Evolutionary conservation across 2,888 invertebrate genomes (phyloP).

Genomic region (Hecatera dysodea): DNA sequence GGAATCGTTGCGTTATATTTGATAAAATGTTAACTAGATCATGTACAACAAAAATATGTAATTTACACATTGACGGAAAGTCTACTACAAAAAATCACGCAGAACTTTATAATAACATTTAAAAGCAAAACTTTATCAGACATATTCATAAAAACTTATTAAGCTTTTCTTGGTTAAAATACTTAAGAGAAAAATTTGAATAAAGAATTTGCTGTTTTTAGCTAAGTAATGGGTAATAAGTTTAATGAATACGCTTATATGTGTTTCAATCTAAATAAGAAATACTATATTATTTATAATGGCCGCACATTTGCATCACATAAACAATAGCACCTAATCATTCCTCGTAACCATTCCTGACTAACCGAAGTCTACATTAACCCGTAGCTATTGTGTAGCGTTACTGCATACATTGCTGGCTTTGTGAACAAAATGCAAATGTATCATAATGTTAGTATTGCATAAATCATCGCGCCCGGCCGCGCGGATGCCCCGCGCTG

Average conservation of each 20-base stretch:
- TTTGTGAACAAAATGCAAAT: constrained; percentile 83
- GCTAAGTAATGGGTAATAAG: too few species aligned
- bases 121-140: constrained; percentile 40
- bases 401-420: constrained; percentile 69
- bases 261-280: constrained; percentile 60
- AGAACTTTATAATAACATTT: constrained; percentile 16
- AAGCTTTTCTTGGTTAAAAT: too few species aligned
- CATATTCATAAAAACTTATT: too few species aligned
- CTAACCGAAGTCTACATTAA: constrained; percentile 69
- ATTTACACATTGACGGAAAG: neutral
- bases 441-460: constrained; percentile 78
- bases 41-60: neutral
- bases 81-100: constrained; percentile 14
- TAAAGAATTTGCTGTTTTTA: too few species aligned
- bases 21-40: neutral
- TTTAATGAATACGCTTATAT: too few species aligned
- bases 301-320: constrained; percentile 65
- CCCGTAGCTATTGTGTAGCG: constrained; percentile 67
- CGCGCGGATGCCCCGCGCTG: constrained; percentile 77
- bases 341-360: constrained; percentile 66
- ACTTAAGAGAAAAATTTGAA: too few species aligned
- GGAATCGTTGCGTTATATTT: constrained; percentile 2
- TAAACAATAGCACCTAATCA: constrained; percentile 71
- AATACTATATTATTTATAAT: constrained; percentile 66
- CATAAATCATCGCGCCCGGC: constrained; percentile 78